Evolutionary conservation across 1,140 invertebrate species (phyloP).

Genomic region (Drosophila asahinai): DNA sequence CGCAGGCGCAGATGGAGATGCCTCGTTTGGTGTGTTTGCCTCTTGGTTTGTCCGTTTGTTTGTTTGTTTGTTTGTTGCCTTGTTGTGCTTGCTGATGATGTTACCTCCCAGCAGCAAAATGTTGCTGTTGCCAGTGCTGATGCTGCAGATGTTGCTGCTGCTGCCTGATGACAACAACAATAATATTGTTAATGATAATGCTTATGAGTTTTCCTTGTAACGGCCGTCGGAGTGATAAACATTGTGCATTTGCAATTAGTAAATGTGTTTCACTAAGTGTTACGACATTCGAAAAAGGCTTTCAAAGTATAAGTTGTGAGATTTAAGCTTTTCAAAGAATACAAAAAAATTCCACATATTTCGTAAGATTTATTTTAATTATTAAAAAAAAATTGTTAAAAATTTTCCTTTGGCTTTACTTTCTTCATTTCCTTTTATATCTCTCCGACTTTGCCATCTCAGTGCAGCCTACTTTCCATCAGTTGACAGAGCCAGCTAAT

Average conservation of each 20-base stretch:
- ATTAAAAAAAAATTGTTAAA: background rate
- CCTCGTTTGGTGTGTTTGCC: conserved; percentile 15
- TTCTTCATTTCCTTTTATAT: background rate
- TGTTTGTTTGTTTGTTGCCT: conserved; percentile 31
- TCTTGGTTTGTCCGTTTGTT: conserved; percentile 12
- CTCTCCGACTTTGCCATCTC: no score
- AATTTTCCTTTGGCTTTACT: background rate
- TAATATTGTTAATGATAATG: conserved; percentile 84
- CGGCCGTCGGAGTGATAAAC: conserved; percentile 69
- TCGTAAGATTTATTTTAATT: background rate
- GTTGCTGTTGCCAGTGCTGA: conserved; percentile 35
- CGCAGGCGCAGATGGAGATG: conserved; percentile 52
- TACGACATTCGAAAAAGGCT: background rate
- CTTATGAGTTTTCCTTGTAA: conserved; percentile 81
- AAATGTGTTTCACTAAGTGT: conserved; percentile 55
- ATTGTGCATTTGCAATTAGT: conserved; percentile 76
- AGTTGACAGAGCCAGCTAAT: conserved; percentile 45
- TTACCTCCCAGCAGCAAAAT: conserved; percentile 36
- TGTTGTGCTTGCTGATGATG: conserved; percentile 74
- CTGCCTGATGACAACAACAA: conserved; percentile 75
- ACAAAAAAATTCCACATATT: background rate
- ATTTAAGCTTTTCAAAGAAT: background rate
- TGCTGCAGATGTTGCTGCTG: conserved; percentile 49
- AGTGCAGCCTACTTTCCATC: conserved; percentile 63
- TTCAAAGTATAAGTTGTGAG: background rate